Percentiles rank a stretch among this genome's conserved stretches.
Conservation (phyloP, 2,113 vertebrate genomes). For the Craseonycteris thonglongyai region DNA sequence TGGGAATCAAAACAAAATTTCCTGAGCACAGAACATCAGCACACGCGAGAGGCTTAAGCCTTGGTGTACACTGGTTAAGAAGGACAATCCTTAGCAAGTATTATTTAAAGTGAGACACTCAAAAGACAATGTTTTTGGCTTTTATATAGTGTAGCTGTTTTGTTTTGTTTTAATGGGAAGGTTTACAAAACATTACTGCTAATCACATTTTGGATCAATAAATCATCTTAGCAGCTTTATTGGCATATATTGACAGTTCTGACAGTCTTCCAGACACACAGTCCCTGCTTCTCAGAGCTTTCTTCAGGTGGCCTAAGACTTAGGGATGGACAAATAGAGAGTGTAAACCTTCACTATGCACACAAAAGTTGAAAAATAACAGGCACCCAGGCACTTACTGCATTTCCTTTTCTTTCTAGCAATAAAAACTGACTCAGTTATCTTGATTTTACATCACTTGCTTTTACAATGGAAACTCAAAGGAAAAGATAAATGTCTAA, state of each 20-base stretch:
- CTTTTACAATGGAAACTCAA: not conserved
- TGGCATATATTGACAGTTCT: not conserved
- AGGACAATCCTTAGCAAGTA: not conserved
- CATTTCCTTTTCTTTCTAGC: slow-evolving; percentile 29
- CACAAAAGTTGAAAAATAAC: not conserved
- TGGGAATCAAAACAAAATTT: slow-evolving; percentile 47
- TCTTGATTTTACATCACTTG: slow-evolving; percentile 32
- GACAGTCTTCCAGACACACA: not conserved
- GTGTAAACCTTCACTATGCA: not conserved
- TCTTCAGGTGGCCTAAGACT: not conserved
- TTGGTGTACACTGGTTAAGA: not conserved
- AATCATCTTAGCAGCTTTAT: slow-evolving; percentile 23
- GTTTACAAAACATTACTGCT: slow-evolving; percentile 26
- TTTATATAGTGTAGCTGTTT: slow-evolving; percentile 34
- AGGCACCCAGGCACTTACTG: not conserved
- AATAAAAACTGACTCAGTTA: not conserved
- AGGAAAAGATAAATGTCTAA: not conserved
- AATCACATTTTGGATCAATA: slow-evolving; percentile 2
- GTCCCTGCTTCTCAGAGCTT: slow-evolving; percentile 7
- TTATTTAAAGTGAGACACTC: slow-evolving; percentile 34
- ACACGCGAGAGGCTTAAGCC: not conserved
- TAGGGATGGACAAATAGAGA: not conserved
- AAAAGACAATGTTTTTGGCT: not conserved
- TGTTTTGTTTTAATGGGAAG: slow-evolving; percentile 25
- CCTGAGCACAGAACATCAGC: not conserved